Percentiles rank a stretch among this genome's conserved stretches.
These are phyloP conservation scores for Isurus oxyrinchus DNA, from an alignment of 2,113 vertebrate species.

Conservation along the genomic window DNA sequence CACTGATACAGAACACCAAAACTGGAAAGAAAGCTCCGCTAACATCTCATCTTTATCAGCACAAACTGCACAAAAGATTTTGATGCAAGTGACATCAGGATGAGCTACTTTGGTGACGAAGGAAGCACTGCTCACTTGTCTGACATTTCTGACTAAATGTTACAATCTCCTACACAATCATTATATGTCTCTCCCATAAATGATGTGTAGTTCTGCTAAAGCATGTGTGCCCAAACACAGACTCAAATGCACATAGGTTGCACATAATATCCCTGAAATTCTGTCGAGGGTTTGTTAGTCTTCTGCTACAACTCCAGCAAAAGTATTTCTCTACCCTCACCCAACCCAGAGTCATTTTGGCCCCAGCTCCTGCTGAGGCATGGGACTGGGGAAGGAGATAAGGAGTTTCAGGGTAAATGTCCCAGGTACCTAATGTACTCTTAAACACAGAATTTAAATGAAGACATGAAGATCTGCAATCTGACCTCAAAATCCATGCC, in stretches of 20 bases:
- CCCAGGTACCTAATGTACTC: not conserved
- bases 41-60: not conserved
- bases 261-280: not conserved
- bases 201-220: not conserved
- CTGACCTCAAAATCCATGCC: not conserved
- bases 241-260: not conserved
- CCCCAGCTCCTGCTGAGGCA: not conserved
- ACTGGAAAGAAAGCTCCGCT: not conserved
- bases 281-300: not conserved
- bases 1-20: not conserved
- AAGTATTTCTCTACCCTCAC: not conserved
- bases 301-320: not conserved
- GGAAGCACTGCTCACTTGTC: not conserved
- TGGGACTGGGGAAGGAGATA: not conserved
- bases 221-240: not conserved
- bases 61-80: not conserved
- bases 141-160: not conserved
- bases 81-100: not conserved
- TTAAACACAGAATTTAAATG: not conserved
- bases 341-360: too few relatives aligned
- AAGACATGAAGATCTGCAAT: conserved; percentile 10
- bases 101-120: not conserved
- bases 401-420: not conserved
- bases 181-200: not conserved
- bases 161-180: not conserved